Base-by-base conservation (phyloP, 2,797 vertebrate genomes). In the Atherinosoma microstoma region DNA sequence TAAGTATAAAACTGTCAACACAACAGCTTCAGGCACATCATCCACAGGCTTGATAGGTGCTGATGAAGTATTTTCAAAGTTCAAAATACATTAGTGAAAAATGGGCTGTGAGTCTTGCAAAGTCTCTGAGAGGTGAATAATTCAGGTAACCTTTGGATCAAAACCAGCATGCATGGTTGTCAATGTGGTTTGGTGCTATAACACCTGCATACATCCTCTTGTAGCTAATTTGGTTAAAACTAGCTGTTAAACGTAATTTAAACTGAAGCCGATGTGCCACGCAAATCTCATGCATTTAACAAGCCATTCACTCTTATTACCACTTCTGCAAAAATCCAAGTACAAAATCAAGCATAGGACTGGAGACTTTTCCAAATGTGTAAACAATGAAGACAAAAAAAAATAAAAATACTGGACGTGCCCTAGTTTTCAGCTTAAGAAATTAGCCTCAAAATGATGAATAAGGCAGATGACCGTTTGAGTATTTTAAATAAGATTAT, bases 401-500 rank as follows among this genome's bases (percentile, higher is more conserved):
- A 27, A 1, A 70, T 64, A 24, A 60, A 4, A 75, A 67, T 65
- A 36, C 24, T 67, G 29, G 22, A 68, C 13, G 62, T 56, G 54
- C 49, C 7, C 24, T 45, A 0, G 27, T 60, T 45, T 24, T 58
- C 40, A 58, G 47, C 38, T 12, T 11, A 45, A 4, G 0, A 73
- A 64, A 59, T 12, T 16, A 67, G 59, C 40, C 1, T 78, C 27
- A 64, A 67, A 92, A 92, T 92, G 88, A 94, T 91, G 75, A 69
- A 84, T 66, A 83, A 71, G 89, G 87, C 90, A 93, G 91, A 85
- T 92, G 92, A 95, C 91, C 67, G 67, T 73, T 83, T 74, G 70
- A 47, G 36, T 3, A 2, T 42, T 30, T 49, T 47, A 8, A 24
- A 5, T 34, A 73, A 32, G 40, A 53, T 56, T 34, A 22, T 65